phyloP scores from a whole-genome alignment of 2,797 vertebrate species.

The Centropyge bicolor region DNA sequence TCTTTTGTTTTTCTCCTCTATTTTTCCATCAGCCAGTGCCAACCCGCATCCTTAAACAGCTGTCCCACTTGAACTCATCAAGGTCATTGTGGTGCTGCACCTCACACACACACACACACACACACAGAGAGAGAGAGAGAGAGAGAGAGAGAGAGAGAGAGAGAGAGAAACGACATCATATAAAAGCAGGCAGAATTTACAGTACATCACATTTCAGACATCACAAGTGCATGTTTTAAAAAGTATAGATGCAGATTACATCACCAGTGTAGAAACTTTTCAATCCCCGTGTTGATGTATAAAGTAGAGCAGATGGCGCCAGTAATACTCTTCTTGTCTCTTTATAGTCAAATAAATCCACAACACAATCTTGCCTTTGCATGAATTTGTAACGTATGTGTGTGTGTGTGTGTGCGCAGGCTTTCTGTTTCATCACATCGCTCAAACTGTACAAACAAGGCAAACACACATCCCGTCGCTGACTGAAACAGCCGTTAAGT shows the following conservation, averaged over 20 bases:
- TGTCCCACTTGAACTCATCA: conserved; percentile 34
- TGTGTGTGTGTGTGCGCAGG: neutral
- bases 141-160: no score
- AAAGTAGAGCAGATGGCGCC: conserved; percentile 26
- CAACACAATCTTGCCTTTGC: conserved; percentile 7
- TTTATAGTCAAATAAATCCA: conserved; percentile 51
- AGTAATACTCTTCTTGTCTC: neutral
- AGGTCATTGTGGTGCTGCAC: conserved; percentile 1
- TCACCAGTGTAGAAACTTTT: conserved; percentile 5
- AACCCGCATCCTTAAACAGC: conserved; percentile 29
- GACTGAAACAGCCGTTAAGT: conserved; percentile 29
- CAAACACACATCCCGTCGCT: neutral
- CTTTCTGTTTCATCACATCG: conserved; percentile 6
- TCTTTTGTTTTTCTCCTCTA: conserved; percentile 18
- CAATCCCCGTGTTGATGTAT: conserved; percentile 12
- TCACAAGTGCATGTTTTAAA: neutral
- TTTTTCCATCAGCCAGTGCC: conserved; percentile 27
- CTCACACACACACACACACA: neutral
- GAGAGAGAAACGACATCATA: neutral
- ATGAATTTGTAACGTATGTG: neutral
- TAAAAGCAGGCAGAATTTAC: conserved; percentile 10
- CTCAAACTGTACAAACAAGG: conserved; percentile 24
- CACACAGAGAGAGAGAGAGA: no score
- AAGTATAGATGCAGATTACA: neutral
- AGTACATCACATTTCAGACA: conserved; percentile 11